Evolutionary conservation across 2,797 vertebrate genomes (phyloP).

Genomic region (Sebastes goodei): DNA sequence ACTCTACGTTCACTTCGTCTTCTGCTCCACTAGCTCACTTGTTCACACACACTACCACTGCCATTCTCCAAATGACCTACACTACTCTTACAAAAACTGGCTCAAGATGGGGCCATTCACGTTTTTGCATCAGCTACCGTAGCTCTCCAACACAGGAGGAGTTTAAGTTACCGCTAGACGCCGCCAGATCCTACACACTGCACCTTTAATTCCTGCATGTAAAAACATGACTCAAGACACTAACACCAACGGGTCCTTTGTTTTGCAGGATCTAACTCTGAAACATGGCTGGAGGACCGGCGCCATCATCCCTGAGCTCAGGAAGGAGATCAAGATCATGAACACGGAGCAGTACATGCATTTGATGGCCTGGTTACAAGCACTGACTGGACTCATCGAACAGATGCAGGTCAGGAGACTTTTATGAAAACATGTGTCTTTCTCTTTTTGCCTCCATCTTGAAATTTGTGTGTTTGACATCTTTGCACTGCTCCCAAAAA

Average conservation of each 20-base stretch:
- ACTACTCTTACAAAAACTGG: too few species aligned
- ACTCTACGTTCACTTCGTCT: too few species aligned
- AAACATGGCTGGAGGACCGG: constrained; percentile 99
- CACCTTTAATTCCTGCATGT: background rate
- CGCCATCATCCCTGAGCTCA: constrained; percentile 95
- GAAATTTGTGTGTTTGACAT: background rate
- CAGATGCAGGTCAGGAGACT: constrained; percentile 92
- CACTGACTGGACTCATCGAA: constrained; percentile 93
- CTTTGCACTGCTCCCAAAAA: constrained; percentile 56
- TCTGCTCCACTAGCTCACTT: too few species aligned
- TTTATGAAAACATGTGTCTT: background rate
- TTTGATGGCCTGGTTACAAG: constrained; percentile 94
- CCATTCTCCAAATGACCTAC: too few species aligned
- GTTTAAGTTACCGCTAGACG: too few species aligned
- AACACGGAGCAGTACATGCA: constrained; percentile 93
- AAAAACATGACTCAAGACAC: background rate
- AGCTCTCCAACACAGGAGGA: background rate
- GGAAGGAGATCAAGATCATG: constrained; percentile 97
- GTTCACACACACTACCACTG: too few species aligned
- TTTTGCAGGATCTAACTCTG: constrained; percentile 92
- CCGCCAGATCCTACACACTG: too few species aligned
- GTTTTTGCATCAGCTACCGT: too few species aligned
- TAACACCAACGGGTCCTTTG: background rate
- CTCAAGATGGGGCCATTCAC: too few species aligned
- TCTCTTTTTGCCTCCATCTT: background rate